Conservation (phyloP, 1,140 invertebrate genomes). For the Cyrtorhinus lividipennis region DNA sequence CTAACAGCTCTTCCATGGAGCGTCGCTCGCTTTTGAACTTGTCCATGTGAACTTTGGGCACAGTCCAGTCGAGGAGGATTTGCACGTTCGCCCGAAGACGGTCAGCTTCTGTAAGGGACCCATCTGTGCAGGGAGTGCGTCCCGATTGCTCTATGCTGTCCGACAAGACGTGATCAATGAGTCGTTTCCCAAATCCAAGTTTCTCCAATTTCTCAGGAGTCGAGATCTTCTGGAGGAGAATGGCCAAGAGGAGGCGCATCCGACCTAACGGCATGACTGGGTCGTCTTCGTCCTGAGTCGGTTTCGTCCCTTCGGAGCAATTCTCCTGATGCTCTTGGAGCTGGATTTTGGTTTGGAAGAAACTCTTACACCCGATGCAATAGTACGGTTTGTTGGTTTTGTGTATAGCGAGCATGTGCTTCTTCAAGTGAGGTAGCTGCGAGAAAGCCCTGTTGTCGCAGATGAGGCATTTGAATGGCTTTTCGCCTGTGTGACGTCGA, state of each 20-base stretch:
- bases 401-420: slow-evolving; percentile 43
- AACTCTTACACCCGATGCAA: slow-evolving; percentile 51
- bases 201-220: slow-evolving; percentile 55
- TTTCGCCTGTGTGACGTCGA: slow-evolving; percentile 48
- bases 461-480: slow-evolving; percentile 45
- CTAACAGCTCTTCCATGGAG: slow-evolving; percentile 58
- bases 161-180: slow-evolving; percentile 66
- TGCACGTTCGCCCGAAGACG: slow-evolving; percentile 54
- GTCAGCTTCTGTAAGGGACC: slow-evolving; percentile 38
- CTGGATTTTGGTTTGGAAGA: slow-evolving; percentile 59
- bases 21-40: slow-evolving; percentile 55
- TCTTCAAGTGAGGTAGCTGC: slow-evolving; percentile 52
- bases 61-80: slow-evolving; percentile 62
- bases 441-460: slow-evolving; percentile 45
- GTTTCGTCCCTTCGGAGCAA: slow-evolving; percentile 10
- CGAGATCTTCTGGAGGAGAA: slow-evolving; percentile 65
- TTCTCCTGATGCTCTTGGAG: slow-evolving; percentile 43
- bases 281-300: slow-evolving; percentile 16
- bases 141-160: slow-evolving; percentile 60
- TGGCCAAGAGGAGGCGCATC: slow-evolving; percentile 59
- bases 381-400: slow-evolving; percentile 46
- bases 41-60: slow-evolving; percentile 59
- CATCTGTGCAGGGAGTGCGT: slow-evolving; percentile 42
- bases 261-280: slow-evolving; percentile 47
- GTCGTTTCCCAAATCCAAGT: slow-evolving; percentile 61